Percentiles rank a stretch among this genome's conserved stretches.
These are phyloP conservation scores for Pseudonaja textilis DNA, from an alignment of 2,113 vertebrate genomes.

Conservation along the genomic window DNA sequence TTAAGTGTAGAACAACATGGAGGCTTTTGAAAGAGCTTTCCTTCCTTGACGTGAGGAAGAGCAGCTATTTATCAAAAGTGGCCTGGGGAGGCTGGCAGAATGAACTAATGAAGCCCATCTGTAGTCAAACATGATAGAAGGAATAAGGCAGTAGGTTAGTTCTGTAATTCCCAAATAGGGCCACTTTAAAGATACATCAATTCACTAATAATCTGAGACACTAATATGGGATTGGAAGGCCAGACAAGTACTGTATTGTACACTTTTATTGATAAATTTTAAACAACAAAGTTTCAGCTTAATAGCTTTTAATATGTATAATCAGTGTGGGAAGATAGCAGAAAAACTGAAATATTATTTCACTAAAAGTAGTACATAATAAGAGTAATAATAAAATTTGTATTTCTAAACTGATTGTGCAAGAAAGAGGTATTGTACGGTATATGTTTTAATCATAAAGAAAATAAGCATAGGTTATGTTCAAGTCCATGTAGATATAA, in stretches of 20 bases:
- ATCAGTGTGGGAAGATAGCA: not conserved
- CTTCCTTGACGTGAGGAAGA: constrained; percentile 31
- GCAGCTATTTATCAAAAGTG: constrained; percentile 14
- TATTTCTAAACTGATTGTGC: not conserved
- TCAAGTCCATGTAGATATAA: not conserved
- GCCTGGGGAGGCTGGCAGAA: constrained; percentile 17
- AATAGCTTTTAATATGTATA: not conserved
- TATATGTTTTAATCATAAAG: not conserved
- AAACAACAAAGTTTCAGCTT: not conserved
- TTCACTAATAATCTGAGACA: not conserved
- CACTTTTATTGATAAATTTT: not conserved
- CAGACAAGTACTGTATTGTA: not conserved
- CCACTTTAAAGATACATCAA: not conserved
- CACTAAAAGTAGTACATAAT: not conserved
- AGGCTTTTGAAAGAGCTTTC: constrained; percentile 43
- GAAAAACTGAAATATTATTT: not conserved
- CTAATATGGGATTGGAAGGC: not conserved
- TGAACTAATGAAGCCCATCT: constrained; percentile 28
- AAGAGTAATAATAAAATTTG: not conserved
- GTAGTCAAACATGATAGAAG: constrained; percentile 1
- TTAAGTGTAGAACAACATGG: constrained; percentile 60
- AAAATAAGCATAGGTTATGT: not conserved
- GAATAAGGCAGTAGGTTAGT: not conserved
- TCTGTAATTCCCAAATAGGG: not conserved
- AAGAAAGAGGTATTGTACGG: not conserved